Conservation (phyloP, 2,888 invertebrate genomes). For the Synergus laeviventris region DNA sequence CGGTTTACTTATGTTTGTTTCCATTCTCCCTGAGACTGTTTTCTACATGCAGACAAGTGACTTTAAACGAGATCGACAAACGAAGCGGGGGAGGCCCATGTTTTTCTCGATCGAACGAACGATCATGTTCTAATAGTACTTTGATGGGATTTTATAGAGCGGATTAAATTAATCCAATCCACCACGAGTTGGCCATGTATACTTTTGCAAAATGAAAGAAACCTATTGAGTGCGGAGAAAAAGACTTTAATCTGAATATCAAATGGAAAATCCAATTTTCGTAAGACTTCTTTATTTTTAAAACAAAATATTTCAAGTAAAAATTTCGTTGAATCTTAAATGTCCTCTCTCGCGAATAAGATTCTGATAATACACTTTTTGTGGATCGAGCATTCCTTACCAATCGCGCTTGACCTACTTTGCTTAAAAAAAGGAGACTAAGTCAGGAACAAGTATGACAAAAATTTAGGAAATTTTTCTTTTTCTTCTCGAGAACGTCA, state of each 20-base stretch:
- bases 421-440: slow-evolving; percentile 30
- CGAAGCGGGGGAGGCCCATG: not conserved
- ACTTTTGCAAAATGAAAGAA: not conserved
- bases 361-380: slow-evolving; percentile 24
- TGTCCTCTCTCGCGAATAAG: not conserved
- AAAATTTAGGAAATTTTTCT: not conserved
- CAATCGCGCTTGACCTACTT: slow-evolving; percentile 32
- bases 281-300: too few species aligned
- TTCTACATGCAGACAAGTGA: slow-evolving; percentile 15
- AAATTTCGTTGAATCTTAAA: not conserved
- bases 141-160: slow-evolving; percentile 28
- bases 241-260: not conserved
- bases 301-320: not conserved
- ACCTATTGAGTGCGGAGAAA: not conserved
- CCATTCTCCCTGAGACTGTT: slow-evolving; percentile 12
- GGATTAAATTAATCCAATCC: slow-evolving; percentile 32
- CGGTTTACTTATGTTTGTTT: slow-evolving; percentile 7
- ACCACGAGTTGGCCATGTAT: not conserved
- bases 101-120: slow-evolving; percentile 15
- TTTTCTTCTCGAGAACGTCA: too few species aligned
- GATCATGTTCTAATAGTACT: slow-evolving; percentile 21
- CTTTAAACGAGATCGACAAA: slow-evolving; percentile 26
- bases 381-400: slow-evolving; percentile 29
- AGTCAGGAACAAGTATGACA: slow-evolving; percentile 2
- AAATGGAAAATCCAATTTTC: not conserved